Conservation (phyloP, 2,888 invertebrate genomes). For the Notocelia uddmanniana region DNA sequence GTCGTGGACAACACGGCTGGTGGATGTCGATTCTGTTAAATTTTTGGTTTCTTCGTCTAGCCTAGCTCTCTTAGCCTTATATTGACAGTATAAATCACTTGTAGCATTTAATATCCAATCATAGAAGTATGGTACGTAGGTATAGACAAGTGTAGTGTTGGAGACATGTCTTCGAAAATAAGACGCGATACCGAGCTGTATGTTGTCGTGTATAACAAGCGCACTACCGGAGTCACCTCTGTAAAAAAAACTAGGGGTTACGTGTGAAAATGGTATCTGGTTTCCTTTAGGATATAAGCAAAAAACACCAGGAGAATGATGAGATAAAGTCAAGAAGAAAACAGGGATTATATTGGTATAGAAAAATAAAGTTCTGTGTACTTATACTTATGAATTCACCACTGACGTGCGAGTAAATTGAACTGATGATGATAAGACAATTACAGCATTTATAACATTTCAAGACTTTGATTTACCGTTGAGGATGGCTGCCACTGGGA, state of each 20-base stretch:
- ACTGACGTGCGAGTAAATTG: too few relatives aligned
- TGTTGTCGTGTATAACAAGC: background rate
- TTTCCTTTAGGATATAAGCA: too few relatives aligned
- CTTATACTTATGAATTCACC: too few relatives aligned
- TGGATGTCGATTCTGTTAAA: too few relatives aligned
- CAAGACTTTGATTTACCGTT: background rate
- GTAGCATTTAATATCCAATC: background rate
- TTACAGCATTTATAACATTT: background rate
- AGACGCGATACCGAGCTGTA: background rate
- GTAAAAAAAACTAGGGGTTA: background rate
- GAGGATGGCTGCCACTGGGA: slow-evolving; percentile 4
- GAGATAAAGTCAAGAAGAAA: too few relatives aligned
- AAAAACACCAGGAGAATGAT: too few relatives aligned
- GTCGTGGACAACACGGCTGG: too few relatives aligned
- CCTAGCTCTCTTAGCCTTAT: background rate
- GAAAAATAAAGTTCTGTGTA: too few relatives aligned
- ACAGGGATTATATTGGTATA: too few relatives aligned
- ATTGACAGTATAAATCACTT: background rate
- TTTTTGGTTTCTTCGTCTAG: too few relatives aligned
- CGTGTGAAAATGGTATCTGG: too few relatives aligned
- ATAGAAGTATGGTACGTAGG: background rate
- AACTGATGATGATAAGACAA: too few relatives aligned
- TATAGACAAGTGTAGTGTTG: background rate
- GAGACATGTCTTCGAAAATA: background rate
- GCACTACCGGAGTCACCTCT: background rate